Base-by-base conservation (phyloP, 2,113 vertebrate genomes). In the Barnardius zonarius region DNA sequence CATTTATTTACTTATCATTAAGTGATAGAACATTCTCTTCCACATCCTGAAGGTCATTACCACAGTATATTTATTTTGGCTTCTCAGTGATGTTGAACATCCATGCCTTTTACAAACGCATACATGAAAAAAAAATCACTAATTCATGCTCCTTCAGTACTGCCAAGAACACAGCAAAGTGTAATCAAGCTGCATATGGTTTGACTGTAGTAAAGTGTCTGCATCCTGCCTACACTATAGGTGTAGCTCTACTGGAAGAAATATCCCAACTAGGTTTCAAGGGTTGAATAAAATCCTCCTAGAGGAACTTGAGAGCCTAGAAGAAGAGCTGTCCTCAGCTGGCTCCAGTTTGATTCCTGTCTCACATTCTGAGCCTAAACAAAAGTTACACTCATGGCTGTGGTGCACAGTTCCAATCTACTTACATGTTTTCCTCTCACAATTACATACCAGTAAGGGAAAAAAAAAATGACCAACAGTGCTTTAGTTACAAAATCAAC, bases 1-100 rank as follows among this genome's bases (percentile, higher is more conserved):
- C 81, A 23, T 84, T 92, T 97, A 91, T 91, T 95, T 85, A 49
- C 49, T 96, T 88, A 62, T 55, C 51, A 52, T 86, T 88, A 96
- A 86, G 61, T 41, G 72, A 86, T 59, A 62, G 7, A 93, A 86
- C 72, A 90, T 89, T 84, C 66, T 89, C 30, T 92, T 88, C 95
- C 79, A 95, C 48, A 68, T 95, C 51, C 92, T 83, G 76, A 92
- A 88, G 85, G 72, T 78, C 95, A 62, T 96, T 92, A 90, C 43
- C 83, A 86, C 69, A 73, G 70, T 57, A 2, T 86, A 84, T 95
- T 90, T 92, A 68, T 84, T 90, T 96, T 92, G 88, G 80, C 69
- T 88, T 7, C 33, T 89, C 43, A 57, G 62, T 76, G 90, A 86
- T 75, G 64, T 84, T 0, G 2, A 91, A 88, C 83, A 93, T 94